phyloP scores from a whole-genome alignment of 1,140 invertebrate species.

The Platyscapa corneri region DNA sequence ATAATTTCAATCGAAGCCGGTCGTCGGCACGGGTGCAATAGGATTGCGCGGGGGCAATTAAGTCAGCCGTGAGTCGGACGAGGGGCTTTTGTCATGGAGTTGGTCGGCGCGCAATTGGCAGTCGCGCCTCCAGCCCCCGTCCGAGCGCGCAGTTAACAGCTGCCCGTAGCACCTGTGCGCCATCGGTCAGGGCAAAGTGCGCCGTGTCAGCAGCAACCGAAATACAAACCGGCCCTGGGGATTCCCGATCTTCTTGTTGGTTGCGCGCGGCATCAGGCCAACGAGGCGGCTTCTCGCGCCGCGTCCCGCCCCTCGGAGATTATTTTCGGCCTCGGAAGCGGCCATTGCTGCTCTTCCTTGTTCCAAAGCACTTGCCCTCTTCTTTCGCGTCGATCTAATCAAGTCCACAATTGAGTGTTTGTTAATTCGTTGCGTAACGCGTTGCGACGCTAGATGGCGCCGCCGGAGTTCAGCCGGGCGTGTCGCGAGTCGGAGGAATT shows the following conservation, averaged over 20 bases:
- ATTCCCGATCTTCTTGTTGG: not conserved
- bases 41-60: not conserved
- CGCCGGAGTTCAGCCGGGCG: not conserved
- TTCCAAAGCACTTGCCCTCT: not conserved
- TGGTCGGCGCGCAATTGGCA: not conserved
- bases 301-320: not conserved
- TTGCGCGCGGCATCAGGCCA: not conserved
- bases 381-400: not conserved
- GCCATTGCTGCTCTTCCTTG: not conserved
- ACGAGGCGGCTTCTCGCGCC: not conserved
- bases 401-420: not conserved
- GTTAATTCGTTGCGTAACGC: not conserved
- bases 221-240: slow-evolving; percentile 59
- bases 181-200: slow-evolving; percentile 49
- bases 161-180: slow-evolving; percentile 60
- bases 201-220: slow-evolving; percentile 56
- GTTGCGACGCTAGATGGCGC: not conserved
- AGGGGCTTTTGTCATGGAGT: not conserved
- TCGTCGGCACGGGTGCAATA: not conserved
- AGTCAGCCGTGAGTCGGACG: not conserved
- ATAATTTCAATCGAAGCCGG: not conserved
- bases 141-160: slow-evolving; percentile 59
- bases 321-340: not conserved
- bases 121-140: slow-evolving; percentile 51
- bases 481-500: too few species aligned